Base-by-base conservation (phyloP, 2,113 vertebrate genomes). In the Actenoides lindsayi region DNA sequence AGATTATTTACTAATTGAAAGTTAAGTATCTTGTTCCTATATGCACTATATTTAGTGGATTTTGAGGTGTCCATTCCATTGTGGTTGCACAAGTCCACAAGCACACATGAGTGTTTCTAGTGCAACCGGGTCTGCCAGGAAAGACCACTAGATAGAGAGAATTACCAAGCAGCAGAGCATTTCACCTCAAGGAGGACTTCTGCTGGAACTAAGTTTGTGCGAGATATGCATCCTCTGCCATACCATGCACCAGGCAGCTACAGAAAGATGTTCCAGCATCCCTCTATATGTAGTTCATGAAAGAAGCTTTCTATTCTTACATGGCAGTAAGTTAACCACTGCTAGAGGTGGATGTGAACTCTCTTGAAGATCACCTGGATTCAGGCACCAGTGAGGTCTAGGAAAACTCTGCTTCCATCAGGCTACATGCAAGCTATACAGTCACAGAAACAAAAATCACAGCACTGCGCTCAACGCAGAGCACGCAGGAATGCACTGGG, bases 401-500 rank as follows among this genome's bases (percentile, higher is more conserved):
- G 13, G 16, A 51, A 51, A 74, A 64, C 28, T 64, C 70, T 65
- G 6, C 16, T 42, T 80, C 41, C 31, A 50, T 11, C 41, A 50
- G 31, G 41, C 57, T 53, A 46, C 16, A 8, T 11, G 37, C 21
- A 70, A 78, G 41, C 31, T 92, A 16, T 46, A 57, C 7, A 6
- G 48, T 75, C 57, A 51, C 31, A 30, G 41, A 67, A 82, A 46
- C 24, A 39, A 82, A 64, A 84, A 44, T 15, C 31, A 39, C 0
- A 0, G 24, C 41, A 31, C 57, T 21, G 15, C 18, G 17, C 30
- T 90, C 35, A 57, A 5, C 12, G 71, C 1, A 30, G 19, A 80
- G 25, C 59, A 64, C 0, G 0, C 0, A 30, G 12, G 46, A 89
- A 80, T 8, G 30, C 37, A 20, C 41, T 30, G 27, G 39, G 21